phyloP scores from a whole-genome alignment of 35 echinoderm and acorn worm species.

The Chiridota heheva region DNA sequence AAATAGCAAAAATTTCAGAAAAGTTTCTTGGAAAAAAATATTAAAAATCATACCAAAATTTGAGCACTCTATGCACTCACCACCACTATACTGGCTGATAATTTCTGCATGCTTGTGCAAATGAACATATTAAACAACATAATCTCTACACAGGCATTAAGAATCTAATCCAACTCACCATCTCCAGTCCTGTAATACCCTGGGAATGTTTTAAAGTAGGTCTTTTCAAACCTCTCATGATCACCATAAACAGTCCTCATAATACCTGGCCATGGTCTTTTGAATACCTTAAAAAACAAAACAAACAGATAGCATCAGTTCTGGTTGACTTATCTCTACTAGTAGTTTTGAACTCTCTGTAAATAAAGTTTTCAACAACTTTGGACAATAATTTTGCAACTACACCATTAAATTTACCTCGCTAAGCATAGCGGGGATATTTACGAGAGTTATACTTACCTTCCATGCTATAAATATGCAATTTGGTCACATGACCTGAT shows the following conservation, averaged over 20 bases:
- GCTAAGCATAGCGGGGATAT: no score
- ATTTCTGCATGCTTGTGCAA: no score
- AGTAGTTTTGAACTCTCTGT: background rate
- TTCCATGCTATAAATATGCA: no score
- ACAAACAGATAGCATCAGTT: background rate
- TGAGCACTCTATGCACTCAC: no score
- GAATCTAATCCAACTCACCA: conserved; percentile 52
- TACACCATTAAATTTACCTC: no score
- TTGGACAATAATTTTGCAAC: no score
- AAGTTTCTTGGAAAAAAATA: no score
- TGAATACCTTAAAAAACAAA: conserved; percentile 68
- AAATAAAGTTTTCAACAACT: no score
- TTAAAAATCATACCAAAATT: no score
- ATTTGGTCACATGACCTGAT: no score
- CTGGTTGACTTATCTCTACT: background rate
- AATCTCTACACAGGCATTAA: background rate
- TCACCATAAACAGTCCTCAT: conserved; percentile 97
- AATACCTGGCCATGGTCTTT: conserved; percentile 89
- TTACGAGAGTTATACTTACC: no score
- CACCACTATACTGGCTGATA: no score
- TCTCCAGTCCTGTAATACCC: conserved; percentile 96
- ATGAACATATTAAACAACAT: background rate
- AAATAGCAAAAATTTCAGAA: background rate
- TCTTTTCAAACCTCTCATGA: conserved; percentile 81
- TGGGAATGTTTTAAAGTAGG: conserved; percentile 92